Base-by-base conservation (phyloP, 2,113 vertebrate species). In the Nesogale talazaci region DNA sequence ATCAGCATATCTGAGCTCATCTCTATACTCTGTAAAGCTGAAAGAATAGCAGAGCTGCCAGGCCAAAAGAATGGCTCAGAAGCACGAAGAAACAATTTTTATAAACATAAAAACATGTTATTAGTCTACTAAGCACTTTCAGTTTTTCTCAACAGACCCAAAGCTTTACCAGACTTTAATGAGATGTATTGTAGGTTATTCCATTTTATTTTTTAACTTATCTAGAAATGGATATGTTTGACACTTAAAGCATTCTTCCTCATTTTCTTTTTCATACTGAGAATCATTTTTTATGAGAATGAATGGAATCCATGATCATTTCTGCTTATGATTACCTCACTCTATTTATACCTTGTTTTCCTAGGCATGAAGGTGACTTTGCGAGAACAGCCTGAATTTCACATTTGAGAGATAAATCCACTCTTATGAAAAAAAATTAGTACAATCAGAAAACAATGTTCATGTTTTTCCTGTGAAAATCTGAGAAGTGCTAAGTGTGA, bases 401-500 rank as follows among this genome's bases (percentile, higher is more conserved):
- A 81, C 91, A 95, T 57, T 40, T 38, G 85, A 42, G 16, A 91
- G 78, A 78, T 81, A 94, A 94, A 78, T 61, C 8, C 80, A 9
- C 70, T 95, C 69, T 81, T 16, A 72, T 90, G 86, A 95, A 91
- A 29, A 52, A 52, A 84, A 74, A 78, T 61, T 90, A 70, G 59
- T 52, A 83, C 82, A 70, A 83, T 20, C 34, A 69, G 23, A 93
- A 83, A 86, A 90, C 29, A 31, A 40, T 74, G 59, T 61, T 61
- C 59, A 61, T 61, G 19, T 61, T 61, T 19, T 61, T 61, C 59
- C 59, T 61, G 59, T 61, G 22, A 61, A 16, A 16, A 61, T 85
- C 31, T 92, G 63, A 86, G 12, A 80, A 76, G 42, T 95, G 40
- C n/a, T 81, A 92, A 86, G 1, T 76, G 79, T 0, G 78, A 85